Percentiles rank a stretch among this genome's conserved stretches.
Evolutionary conservation across 2,113 vertebrate species (phyloP).

Genomic region (Loxodonta africana): DNA sequence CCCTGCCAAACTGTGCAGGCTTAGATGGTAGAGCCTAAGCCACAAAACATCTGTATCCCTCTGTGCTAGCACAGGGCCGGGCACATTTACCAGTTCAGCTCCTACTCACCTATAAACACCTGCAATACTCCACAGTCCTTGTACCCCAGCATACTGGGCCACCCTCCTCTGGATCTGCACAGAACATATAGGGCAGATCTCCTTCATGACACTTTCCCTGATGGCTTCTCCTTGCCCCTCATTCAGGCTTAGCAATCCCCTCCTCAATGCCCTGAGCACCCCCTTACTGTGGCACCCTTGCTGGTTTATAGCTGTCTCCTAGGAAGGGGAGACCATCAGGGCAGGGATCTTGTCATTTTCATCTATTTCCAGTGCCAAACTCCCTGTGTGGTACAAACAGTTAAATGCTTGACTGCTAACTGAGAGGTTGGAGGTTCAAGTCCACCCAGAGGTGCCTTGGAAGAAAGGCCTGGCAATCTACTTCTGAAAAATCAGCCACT

Average conservation of each 20-base stretch:
- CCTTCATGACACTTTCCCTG: neutral
- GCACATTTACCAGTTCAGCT: accelerated
- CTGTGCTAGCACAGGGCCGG: neutral
- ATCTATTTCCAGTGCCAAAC: neutral
- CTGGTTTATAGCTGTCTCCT: neutral
- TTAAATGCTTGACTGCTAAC: neutral
- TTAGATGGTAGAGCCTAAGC: neutral
- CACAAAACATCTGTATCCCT: neutral
- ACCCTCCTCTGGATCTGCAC: neutral
- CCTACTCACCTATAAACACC: neutral
- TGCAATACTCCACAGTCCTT: neutral
- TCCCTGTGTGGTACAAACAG: neutral
- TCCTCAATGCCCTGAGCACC: neutral
- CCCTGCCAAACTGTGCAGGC: neutral
- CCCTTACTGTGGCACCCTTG: neutral
- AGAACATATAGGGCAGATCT: neutral
- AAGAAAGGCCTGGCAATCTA: neutral
- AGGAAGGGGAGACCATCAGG: neutral
- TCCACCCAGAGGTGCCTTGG: neutral
- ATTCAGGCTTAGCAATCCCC: too few species aligned
- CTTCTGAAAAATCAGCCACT: neutral
- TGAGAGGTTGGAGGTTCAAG: neutral
- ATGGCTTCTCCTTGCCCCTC: neutral
- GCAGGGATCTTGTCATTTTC: neutral
- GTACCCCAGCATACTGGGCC: neutral